Evolutionary conservation across 2,113 vertebrate genomes (phyloP).

Genomic region (Nycticorax nycticorax): DNA sequence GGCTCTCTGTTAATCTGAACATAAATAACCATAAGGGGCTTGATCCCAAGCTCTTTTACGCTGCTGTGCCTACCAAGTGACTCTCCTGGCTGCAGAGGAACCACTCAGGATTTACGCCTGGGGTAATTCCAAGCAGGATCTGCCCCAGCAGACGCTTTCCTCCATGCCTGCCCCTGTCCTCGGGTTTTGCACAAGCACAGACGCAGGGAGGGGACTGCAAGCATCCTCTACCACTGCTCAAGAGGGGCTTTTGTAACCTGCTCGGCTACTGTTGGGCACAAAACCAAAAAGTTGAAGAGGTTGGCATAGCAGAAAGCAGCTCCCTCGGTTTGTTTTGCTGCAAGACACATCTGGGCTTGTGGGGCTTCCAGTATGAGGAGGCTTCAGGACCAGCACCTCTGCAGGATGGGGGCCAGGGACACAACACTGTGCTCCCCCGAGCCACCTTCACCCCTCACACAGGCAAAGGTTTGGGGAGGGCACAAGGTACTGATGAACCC

Average conservation of each 20-base stretch:
- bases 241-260: neutral
- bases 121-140: neutral
- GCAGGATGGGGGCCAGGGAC: fast-evolving
- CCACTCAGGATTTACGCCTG: fast-evolving
- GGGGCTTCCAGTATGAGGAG: neutral
- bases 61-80: neutral
- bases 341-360: neutral
- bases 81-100: neutral
- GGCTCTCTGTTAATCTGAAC: neutral
- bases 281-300: neutral
- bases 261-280: neutral
- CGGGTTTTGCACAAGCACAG: neutral
- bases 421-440: fast-evolving
- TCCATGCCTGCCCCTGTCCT: neutral
- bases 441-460: neutral
- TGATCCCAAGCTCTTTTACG: neutral
- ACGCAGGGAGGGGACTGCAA: neutral
- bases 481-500: neutral
- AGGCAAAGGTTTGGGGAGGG: neutral
- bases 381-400: neutral
- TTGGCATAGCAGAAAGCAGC: neutral
- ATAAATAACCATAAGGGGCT: fast-evolving
- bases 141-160: neutral
- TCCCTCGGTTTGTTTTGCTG: neutral
- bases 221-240: fast-evolving